Evolutionary conservation across 2,797 vertebrate genomes (phyloP).

Genomic region (Notamacropus eugenii): DNA sequence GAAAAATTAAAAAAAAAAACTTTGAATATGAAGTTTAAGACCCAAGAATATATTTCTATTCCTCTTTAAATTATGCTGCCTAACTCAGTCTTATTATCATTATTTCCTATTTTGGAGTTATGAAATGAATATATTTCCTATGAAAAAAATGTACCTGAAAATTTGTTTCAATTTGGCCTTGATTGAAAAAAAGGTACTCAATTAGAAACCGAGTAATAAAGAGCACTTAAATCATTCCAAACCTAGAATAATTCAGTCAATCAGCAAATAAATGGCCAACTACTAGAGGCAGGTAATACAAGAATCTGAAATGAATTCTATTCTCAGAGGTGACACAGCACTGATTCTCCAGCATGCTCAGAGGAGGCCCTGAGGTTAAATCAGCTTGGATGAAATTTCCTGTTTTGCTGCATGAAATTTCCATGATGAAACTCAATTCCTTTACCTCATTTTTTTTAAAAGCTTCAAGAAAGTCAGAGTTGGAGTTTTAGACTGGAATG

Average conservation of each 20-base stretch:
- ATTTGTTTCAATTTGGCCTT: slow-evolving; percentile 78
- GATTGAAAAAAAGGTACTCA: slow-evolving; percentile 82
- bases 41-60: slow-evolving; percentile 62
- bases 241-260: slow-evolving; percentile 79
- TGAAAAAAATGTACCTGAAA: slow-evolving; percentile 62
- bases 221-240: slow-evolving; percentile 76
- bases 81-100: slow-evolving; percentile 50
- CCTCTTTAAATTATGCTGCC: slow-evolving; percentile 62
- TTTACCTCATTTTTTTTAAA: neutral
- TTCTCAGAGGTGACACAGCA: slow-evolving; percentile 78
- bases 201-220: slow-evolving; percentile 81
- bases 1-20: slow-evolving; percentile 69
- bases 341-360: slow-evolving; percentile 72
- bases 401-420: slow-evolving; percentile 72
- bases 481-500: slow-evolving; percentile 35
- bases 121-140: slow-evolving; percentile 38
- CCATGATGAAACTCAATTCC: slow-evolving; percentile 70
- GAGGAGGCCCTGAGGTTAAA: slow-evolving; percentile 75
- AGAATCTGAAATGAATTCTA: slow-evolving; percentile 83
- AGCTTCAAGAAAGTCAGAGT: slow-evolving; percentile 41
- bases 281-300: slow-evolving; percentile 76
- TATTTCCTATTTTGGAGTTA: slow-evolving; percentile 68
- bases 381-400: slow-evolving; percentile 71
- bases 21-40: slow-evolving; percentile 76
- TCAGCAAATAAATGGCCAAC: slow-evolving; percentile 80